These are phyloP conservation scores for Tenthredo amoena DNA, from an alignment of 2,888 invertebrate species.

Conservation along the genomic window DNA sequence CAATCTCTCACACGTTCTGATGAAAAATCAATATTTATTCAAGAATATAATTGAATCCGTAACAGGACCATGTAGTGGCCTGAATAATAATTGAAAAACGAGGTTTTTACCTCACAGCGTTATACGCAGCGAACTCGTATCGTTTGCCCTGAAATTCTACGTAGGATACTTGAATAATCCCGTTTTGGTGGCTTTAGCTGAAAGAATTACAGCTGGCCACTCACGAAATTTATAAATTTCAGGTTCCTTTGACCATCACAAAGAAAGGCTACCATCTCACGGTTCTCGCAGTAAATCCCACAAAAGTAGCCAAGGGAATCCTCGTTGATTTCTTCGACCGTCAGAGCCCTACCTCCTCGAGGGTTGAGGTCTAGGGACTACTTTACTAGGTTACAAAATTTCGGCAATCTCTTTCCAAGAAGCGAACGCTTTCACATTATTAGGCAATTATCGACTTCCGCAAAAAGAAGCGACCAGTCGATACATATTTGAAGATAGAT, in stretches of 20 bases:
- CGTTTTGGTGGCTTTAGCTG: neutral
- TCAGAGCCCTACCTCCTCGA: slow-evolving; percentile 10
- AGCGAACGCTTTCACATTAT: slow-evolving; percentile 40
- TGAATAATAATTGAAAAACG: neutral
- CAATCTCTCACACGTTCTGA: neutral
- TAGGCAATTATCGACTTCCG: slow-evolving; percentile 26
- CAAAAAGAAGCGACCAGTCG: slow-evolving; percentile 4
- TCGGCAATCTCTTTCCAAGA: neutral
- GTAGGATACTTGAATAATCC: neutral
- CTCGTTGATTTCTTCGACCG: slow-evolving; percentile 22
- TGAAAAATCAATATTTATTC: neutral
- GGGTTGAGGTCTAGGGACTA: slow-evolving; percentile 27
- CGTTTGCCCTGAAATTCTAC: neutral
- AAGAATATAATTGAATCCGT: neutral
- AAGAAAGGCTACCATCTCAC: neutral
- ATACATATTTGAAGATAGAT: neutral
- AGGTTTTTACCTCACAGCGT: neutral
- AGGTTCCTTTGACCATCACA: slow-evolving; percentile 21
- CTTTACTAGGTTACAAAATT: slow-evolving; percentile 25
- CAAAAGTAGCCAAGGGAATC: slow-evolving; percentile 31
- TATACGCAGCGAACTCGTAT: neutral
- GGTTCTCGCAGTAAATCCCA: slow-evolving; percentile 27
- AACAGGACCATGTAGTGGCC: neutral
- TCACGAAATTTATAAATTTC: slow-evolving; percentile 23
- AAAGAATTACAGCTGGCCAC: slow-evolving; percentile 3